Evolutionary conservation across 2,797 vertebrate species (phyloP).

Genomic region (Acipenser oxyrinchus): DNA sequence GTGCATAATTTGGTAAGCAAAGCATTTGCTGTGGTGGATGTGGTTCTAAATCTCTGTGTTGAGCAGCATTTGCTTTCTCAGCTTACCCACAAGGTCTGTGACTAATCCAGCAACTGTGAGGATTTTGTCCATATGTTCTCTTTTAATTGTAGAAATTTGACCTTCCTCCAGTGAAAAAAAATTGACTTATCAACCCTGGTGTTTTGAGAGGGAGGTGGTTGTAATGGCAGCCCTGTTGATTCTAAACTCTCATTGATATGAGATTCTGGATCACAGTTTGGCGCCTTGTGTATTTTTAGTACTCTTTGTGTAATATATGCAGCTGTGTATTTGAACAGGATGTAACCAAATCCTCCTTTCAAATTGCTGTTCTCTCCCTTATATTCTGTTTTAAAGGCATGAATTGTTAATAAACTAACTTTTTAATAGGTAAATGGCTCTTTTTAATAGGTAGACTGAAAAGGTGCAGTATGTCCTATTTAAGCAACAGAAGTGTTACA

Average conservation of each 20-base stretch:
- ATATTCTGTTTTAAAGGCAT: too few species aligned
- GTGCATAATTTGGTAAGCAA: slow-evolving; percentile 9
- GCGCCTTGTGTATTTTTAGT: neutral
- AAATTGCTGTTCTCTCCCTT: too few species aligned
- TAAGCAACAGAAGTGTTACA: too few species aligned
- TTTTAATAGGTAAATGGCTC: too few species aligned
- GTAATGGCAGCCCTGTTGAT: slow-evolving; percentile 16
- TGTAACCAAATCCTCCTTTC: too few species aligned
- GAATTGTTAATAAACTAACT: too few species aligned
- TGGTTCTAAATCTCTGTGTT: slow-evolving; percentile 30
- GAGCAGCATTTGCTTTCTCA: slow-evolving; percentile 39
- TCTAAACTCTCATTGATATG: slow-evolving; percentile 1
- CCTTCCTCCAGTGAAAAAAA: slow-evolving; percentile 3
- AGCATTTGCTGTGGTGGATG: slow-evolving; percentile 29
- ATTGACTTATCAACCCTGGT: slow-evolving; percentile 15
- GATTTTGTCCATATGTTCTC: slow-evolving; percentile 36
- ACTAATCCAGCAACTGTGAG: slow-evolving; percentile 33
- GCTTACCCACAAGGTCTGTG: slow-evolving; percentile 39
- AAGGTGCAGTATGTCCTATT: too few species aligned
- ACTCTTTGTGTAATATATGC: too few species aligned
- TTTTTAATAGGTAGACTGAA: too few species aligned
- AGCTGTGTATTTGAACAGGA: too few species aligned
- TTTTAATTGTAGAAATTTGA: slow-evolving; percentile 37
- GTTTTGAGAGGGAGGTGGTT: slow-evolving; percentile 33
- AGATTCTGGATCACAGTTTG: slow-evolving; percentile 29